phyloP scores from a whole-genome alignment of 2,888 invertebrate genomes.

The Pinctada fucata region DNA sequence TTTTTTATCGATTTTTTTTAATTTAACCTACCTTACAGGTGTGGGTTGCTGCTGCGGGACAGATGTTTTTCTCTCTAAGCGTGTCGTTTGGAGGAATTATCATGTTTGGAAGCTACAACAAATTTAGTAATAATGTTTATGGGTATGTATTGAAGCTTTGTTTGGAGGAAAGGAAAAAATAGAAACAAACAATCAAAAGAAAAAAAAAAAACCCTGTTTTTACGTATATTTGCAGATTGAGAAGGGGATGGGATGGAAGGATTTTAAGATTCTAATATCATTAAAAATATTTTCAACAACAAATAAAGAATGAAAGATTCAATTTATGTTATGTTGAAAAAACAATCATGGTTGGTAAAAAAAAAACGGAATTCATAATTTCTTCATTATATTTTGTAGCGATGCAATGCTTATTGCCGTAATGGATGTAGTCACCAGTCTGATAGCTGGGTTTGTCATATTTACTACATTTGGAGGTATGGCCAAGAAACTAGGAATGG shows the following conservation, averaged over 20 bases:
- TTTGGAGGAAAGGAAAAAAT: no score
- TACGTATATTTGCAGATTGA: no score
- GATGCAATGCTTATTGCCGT: constrained; percentile 87
- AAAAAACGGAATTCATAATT: no score
- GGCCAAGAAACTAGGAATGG: constrained; percentile 61
- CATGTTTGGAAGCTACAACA: constrained; percentile 83
- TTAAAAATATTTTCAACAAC: no score
- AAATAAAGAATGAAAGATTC: no score
- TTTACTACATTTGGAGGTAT: constrained; percentile 69
- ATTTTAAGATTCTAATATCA: no score
- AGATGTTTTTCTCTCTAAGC: constrained; percentile 90
- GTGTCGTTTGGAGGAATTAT: constrained; percentile 88
- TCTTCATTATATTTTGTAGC: constrained; percentile 54
- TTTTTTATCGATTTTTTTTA: no score
- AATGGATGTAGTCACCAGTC: constrained; percentile 80
- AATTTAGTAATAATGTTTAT: constrained; percentile 81
- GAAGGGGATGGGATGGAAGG: no score
- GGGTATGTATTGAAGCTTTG: constrained; percentile 59
- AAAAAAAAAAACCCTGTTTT: no score
- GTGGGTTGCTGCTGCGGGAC: constrained; percentile 90
- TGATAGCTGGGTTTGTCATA: constrained; percentile 79
- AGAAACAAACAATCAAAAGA: no score
- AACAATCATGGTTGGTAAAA: no score
- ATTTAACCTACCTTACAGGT: constrained; percentile 77
- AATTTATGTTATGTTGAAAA: no score